phyloP scores from a whole-genome alignment of 2,113 vertebrate species.

The Gallinago jamesoni region DNA sequence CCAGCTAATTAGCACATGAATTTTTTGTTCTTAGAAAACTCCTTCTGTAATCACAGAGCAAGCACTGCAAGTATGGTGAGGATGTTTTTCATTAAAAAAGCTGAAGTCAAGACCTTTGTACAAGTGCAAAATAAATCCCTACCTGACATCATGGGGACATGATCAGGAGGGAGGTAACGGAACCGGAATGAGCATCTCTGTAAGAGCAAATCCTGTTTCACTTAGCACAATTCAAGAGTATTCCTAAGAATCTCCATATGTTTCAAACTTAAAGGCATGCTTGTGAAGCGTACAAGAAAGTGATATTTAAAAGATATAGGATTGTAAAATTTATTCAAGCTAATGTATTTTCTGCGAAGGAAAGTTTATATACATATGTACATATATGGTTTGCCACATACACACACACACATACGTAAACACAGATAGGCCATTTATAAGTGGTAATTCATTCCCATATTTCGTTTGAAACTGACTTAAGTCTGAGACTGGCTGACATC shows the following conservation, averaged over 20 bases:
- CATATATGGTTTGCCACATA: background rate
- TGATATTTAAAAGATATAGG: background rate
- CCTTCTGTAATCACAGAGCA: background rate
- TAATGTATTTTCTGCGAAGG: background rate
- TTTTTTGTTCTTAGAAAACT: background rate
- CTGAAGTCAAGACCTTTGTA: background rate
- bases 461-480: background rate
- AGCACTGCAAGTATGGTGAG: background rate
- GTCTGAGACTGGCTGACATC: background rate
- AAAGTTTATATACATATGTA: background rate
- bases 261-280: background rate
- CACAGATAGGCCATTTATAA: background rate
- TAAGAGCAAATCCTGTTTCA: background rate
- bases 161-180: background rate
- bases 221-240: background rate
- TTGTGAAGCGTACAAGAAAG: background rate
- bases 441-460: background rate
- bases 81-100: background rate
- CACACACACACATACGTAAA: background rate
- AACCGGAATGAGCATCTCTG: background rate
- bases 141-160: background rate
- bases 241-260: background rate
- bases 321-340: background rate
- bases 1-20: background rate
- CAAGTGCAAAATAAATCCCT: background rate